Percentiles rank a stretch among this genome's conserved stretches.
Evolutionary conservation across 2,797 vertebrate species (phyloP).

Genomic region (Macropus fuliginosus): DNA sequence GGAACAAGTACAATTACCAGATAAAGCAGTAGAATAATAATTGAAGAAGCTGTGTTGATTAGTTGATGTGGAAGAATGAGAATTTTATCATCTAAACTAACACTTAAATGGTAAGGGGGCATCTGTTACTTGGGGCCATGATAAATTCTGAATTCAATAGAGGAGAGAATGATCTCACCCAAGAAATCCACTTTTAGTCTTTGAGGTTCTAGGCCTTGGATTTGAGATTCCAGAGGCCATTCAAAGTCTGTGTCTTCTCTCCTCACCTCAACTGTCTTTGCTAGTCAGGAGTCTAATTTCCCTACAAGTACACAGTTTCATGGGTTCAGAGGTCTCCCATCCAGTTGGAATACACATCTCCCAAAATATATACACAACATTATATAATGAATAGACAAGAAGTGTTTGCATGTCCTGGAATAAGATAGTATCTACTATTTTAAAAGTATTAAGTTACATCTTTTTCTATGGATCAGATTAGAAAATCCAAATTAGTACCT

Average conservation of each 20-base stretch:
- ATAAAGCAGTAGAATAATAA: not conserved
- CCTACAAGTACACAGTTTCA: not conserved
- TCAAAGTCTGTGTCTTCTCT: not conserved
- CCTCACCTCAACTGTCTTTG: not conserved
- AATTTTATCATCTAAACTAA: too few species aligned
- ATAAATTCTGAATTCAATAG: not conserved
- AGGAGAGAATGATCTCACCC: not conserved
- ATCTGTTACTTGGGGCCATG: not conserved
- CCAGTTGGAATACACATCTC: not conserved
- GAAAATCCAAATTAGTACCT: not conserved
- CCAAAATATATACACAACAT: not conserved
- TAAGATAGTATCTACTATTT: not conserved
- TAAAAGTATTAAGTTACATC: not conserved
- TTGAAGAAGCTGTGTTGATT: not conserved
- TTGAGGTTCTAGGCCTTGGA: not conserved
- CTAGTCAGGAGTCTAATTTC: not conserved
- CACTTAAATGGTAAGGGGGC: too few species aligned
- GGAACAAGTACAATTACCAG: not conserved
- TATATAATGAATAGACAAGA: not conserved
- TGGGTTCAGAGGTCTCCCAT: not conserved
- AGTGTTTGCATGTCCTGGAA: not conserved
- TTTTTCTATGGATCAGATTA: not conserved
- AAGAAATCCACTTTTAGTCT: not conserved
- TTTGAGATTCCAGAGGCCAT: not conserved
- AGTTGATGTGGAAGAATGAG: too few species aligned